Base-by-base conservation (phyloP, 2,888 invertebrate genomes). In the Caenorhabditis wallacei region DNA sequence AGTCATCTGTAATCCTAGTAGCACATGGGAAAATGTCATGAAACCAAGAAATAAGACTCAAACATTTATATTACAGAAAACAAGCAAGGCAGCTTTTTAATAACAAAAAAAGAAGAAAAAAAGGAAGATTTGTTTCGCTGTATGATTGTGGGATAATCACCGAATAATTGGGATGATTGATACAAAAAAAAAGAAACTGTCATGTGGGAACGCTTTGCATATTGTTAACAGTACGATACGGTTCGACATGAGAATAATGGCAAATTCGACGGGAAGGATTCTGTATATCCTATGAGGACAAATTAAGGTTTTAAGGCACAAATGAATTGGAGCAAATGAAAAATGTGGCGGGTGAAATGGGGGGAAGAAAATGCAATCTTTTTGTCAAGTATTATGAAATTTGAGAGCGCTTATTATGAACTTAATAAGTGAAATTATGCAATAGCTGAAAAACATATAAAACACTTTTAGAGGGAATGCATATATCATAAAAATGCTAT, bases 381-480 rank as follows among this genome's bases (percentile, higher is more conserved):
- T 51, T 22, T 26, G 16, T 64, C 16, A 46, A 35, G 46, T 48
- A 30, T n/a, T 71, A 61, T 53, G 71, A 66, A 40, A n/a, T 20
- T 59, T 43, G 10, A 26, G 30, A 43, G 46, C n/a, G 59, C 51
- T 69, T 69, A 78, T 78, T 78, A 69, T 63, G 61, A 70, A 24
- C 37, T 8, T 40, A 37, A 22, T 61, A 78, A 78, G 78, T 78
- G 78, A 78, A 76, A 69, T 78, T 37, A 69, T 63, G 78, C 69
- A 20, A 24, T 46, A 51, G 46, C 48, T 5, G 18, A 48, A 18
- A 70, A 53, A 54, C 10, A 56, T 13, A n/a, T 40, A 48, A 53
- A 76, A 40, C 24, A 48, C 5, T 37, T 40, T 22, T 13, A 53
- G 16, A 46, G 20, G 75, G 66, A 75, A 75, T 75, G 74, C 74